Base-by-base conservation (phyloP, 2,888 invertebrate species). In the Urechis unicinctus region DNA sequence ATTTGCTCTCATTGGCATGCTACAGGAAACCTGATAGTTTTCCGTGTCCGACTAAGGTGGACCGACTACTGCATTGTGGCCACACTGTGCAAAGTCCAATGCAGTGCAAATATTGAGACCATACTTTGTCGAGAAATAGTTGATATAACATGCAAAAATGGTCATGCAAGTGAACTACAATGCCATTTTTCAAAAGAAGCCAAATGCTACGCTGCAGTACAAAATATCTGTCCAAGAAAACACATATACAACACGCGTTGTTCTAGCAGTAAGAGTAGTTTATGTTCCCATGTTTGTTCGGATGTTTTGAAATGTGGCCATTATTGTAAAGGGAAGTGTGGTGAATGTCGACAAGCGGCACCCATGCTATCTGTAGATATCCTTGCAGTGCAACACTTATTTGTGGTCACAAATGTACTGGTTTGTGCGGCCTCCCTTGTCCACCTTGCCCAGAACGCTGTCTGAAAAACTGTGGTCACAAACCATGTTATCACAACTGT, bases 81-180 rank as follows among this genome's bases (percentile, higher is more conserved):
- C 85, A 85, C 66, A 62, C 64, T 1, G 75, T 72, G 58, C n/a
- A 31, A 62, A 1, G 61, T 84, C 17, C 64, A 62, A 31, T 85
- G 85, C 67, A 69, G 9, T 13, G 36, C 9, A 9, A 36, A 36
- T 36, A 9, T 17, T 13, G 36, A 36, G 36, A 36, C 36, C 36
- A 36, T 13, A 17, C 36, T 17, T 17, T 36, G 36, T 36, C 36
- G n/a, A n/a, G n/a, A n/a, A n/a, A n/a, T n/a, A n/a, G n/a, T n/a
- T n/a, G n/a, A n/a, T n/a, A n/a, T n/a, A n/a, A n/a, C n/a, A n/a
- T n/a, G n/a, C n/a, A n/a, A n/a, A n/a, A n/a, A n/a, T n/a, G n/a
- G n/a, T n/a, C n/a, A n/a, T n/a, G n/a, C n/a, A n/a, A n/a, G n/a
- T n/a, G n/a, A n/a, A n/a, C n/a, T n/a, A n/a, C n/a, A n/a, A n/a